Percentiles rank a stretch among this genome's conserved stretches.
phyloP scores from a whole-genome alignment of 2,797 vertebrate genomes.

The Danio choprae region DNA sequence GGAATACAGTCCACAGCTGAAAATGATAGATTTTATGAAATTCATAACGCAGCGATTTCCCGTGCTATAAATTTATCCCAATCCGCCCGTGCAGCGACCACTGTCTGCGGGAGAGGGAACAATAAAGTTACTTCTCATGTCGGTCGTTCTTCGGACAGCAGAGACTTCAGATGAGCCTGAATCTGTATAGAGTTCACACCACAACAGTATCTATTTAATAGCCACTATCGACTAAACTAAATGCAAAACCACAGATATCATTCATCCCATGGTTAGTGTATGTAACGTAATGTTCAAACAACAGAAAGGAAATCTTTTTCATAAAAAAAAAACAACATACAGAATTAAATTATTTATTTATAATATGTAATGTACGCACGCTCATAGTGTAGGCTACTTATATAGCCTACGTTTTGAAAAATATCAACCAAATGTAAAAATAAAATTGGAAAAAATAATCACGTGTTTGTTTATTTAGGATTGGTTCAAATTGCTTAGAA shows the following conservation, averaged over 20 bases:
- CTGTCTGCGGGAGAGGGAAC: slow-evolving; percentile 72
- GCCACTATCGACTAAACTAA: too few relatives aligned
- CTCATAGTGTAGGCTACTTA: too few relatives aligned
- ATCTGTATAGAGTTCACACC: background rate
- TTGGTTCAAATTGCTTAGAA: background rate
- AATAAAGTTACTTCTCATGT: slow-evolving; percentile 68
- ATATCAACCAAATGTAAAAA: too few relatives aligned
- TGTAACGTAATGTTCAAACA: too few relatives aligned
- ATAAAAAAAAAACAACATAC: too few relatives aligned
- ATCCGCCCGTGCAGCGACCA: slow-evolving; percentile 73
- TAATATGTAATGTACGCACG: too few relatives aligned
- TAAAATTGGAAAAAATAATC: background rate
- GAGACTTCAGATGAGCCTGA: background rate
- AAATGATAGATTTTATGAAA: slow-evolving; percentile 63
- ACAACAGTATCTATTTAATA: background rate
- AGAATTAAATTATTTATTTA: too few relatives aligned
- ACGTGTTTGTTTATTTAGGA: background rate
- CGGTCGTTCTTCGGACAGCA: slow-evolving; percentile 13
- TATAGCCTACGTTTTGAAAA: too few relatives aligned
- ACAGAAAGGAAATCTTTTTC: too few relatives aligned
- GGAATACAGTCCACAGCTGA: slow-evolving; percentile 43
- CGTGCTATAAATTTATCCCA: slow-evolving; percentile 81
- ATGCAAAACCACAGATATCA: too few relatives aligned
- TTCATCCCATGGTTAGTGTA: too few relatives aligned
- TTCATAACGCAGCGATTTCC: slow-evolving; percentile 65